phyloP scores from a whole-genome alignment of 2,888 invertebrate genomes.

The Bellardia pandia region DNA sequence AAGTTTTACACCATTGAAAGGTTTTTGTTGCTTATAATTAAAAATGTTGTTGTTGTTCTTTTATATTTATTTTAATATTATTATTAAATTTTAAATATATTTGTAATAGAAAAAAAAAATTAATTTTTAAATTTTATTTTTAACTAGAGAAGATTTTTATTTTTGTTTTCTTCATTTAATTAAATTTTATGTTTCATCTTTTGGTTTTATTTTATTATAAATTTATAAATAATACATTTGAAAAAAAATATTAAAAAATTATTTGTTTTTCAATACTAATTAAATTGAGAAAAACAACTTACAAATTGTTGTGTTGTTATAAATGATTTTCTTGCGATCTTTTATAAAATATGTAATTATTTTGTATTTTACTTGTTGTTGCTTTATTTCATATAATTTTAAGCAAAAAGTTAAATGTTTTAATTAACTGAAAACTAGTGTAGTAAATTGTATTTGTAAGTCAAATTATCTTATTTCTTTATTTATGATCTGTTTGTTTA shows the following conservation, averaged over 20 bases:
- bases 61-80: constrained; percentile 64
- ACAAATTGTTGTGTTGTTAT: background rate
- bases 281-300: background rate
- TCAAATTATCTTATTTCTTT: background rate
- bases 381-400: background rate
- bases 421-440: background rate
- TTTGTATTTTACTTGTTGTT: background rate
- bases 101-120: constrained; percentile 70
- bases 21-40: constrained; percentile 77
- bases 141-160: constrained; percentile 78
- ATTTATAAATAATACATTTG: background rate
- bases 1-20: constrained; percentile 78
- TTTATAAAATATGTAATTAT: background rate
- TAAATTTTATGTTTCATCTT: background rate
- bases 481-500: background rate
- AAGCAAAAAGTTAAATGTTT: constrained; percentile 11
- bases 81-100: constrained; percentile 76
- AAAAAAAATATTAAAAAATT: constrained; percentile 4
- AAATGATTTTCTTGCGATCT: constrained; percentile 2
- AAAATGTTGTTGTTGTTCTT: constrained; percentile 75
- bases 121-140: constrained; percentile 75
- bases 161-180: constrained; percentile 58
- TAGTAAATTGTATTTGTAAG: background rate
- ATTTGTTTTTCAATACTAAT: background rate
- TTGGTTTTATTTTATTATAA: constrained; percentile 4